Conservation (phyloP, 1,140 invertebrate species). For the Lithobius niger region DNA sequence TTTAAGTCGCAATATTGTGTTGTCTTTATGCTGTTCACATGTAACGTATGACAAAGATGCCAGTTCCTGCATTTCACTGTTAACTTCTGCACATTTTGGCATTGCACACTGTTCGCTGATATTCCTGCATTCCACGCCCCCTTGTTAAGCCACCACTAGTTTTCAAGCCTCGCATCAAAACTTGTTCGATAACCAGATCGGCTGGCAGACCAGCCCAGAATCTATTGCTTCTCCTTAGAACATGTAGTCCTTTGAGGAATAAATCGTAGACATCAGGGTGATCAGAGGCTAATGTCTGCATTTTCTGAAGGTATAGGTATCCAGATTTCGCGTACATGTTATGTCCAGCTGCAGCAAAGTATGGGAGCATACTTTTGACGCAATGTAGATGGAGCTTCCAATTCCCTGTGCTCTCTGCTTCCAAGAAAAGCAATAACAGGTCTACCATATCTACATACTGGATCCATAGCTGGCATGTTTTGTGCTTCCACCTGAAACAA, state of each 20-base stretch:
- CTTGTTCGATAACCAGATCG: constrained; percentile 7
- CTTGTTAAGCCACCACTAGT: constrained; percentile 1
- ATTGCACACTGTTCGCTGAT: too few species aligned
- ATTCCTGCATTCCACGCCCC: background rate
- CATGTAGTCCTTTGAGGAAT: background rate
- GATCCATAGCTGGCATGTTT: too few species aligned
- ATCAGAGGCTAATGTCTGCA: background rate
- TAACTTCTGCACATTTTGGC: too few species aligned
- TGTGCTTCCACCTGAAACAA: too few species aligned
- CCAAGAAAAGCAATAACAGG: too few species aligned
- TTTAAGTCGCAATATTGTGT: too few species aligned
- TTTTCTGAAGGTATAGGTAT: background rate
- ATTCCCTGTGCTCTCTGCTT: background rate
- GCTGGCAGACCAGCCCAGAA: constrained; percentile 2
- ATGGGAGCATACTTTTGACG: background rate
- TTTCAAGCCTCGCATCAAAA: background rate
- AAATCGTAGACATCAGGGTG: background rate
- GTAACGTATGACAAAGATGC: too few species aligned
- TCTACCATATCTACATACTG: too few species aligned
- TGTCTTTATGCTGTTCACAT: too few species aligned
- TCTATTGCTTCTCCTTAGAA: background rate
- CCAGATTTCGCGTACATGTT: background rate
- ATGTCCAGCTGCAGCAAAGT: background rate
- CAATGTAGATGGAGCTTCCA: background rate
- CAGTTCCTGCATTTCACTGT: too few species aligned